phyloP scores from a whole-genome alignment of 2,113 vertebrate genomes.

The Salvelinus fontinalis region DNA sequence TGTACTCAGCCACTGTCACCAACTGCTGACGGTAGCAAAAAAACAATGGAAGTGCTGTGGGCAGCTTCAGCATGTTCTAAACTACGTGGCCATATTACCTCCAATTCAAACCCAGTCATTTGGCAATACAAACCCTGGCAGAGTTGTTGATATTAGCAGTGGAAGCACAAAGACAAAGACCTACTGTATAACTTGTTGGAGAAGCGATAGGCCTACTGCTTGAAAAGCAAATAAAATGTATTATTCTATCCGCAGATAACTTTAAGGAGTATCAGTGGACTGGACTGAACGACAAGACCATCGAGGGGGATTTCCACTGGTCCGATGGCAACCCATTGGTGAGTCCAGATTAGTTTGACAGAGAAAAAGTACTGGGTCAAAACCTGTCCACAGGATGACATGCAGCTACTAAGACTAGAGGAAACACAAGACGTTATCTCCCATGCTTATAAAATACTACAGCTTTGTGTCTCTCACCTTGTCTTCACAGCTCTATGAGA shows the following conservation, averaged over 20 bases:
- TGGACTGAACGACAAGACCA: constrained; percentile 89
- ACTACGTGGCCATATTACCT: too few species aligned
- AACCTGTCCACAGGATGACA: background rate
- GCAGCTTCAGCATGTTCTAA: too few species aligned
- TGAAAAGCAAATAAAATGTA: background rate
- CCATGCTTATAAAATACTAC: background rate
- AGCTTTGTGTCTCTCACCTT: background rate
- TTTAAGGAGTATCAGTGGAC: constrained; percentile 96
- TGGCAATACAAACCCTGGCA: too few species aligned
- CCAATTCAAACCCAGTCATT: too few species aligned
- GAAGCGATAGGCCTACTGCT: too few species aligned
- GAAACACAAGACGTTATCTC: background rate
- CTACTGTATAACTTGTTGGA: too few species aligned
- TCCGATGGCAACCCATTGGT: constrained; percentile 92
- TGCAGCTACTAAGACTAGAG: background rate
- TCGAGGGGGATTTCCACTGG: constrained; percentile 94
- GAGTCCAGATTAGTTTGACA: constrained; percentile 48
- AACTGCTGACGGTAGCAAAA: too few species aligned
- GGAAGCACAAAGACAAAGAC: too few species aligned
- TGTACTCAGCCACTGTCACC: too few species aligned
- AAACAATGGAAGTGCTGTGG: too few species aligned
- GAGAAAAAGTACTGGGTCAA: background rate
- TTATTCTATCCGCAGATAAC: constrained; percentile 66
- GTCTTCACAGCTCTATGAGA: constrained; percentile 85
- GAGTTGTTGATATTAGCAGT: too few species aligned